Conservation (phyloP, 2,113 vertebrate species). For the Zapornia atra region DNA sequence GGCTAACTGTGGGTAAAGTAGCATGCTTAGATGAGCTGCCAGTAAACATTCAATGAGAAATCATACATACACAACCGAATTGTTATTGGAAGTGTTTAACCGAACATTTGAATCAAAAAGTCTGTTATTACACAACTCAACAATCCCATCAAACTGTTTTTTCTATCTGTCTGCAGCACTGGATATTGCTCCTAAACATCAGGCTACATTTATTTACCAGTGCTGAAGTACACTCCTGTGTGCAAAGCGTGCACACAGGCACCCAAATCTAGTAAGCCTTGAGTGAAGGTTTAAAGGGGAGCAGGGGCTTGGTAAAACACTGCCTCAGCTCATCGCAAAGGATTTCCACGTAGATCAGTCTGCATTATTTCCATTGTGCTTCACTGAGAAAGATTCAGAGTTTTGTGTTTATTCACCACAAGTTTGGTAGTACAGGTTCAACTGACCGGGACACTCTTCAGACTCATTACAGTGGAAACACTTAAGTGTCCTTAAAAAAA, state of each 20-base stretch:
- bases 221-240: not conserved
- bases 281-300: not conserved
- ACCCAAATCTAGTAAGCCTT: not conserved
- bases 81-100: not conserved
- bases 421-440: not conserved
- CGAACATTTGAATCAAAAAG: not conserved
- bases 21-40: not conserved
- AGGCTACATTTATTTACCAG: not conserved
- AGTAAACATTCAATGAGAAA: conserved; percentile 11
- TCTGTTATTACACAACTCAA: not conserved
- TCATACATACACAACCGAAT: not conserved
- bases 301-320: not conserved
- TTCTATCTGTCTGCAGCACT: not conserved
- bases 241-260: not conserved
- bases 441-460: not conserved
- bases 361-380: not conserved
- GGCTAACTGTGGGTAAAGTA: not conserved
- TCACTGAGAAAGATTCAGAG: not conserved
- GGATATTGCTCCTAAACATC: not conserved
- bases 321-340: not conserved
- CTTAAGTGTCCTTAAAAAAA: not conserved
- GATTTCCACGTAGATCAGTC: not conserved
- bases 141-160: not conserved
- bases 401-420: not conserved
- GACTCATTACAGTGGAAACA: conserved; percentile 17